Percentiles rank a stretch among this genome's conserved stretches.
phyloP scores from a whole-genome alignment of 2,113 vertebrate genomes.

The Sphaerodactylus townsendi region DNA sequence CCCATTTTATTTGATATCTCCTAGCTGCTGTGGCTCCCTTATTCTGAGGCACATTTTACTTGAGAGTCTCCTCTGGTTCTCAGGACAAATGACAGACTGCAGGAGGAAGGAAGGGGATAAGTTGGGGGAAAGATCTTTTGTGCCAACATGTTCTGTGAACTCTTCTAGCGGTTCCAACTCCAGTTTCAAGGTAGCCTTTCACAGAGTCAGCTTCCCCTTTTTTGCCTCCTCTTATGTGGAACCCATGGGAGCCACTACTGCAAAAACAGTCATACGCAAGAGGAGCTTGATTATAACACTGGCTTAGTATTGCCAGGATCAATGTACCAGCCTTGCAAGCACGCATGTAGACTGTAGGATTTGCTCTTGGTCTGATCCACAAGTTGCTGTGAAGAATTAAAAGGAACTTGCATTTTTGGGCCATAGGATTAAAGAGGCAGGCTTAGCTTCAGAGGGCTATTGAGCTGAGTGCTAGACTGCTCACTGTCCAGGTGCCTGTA shows the following conservation, averaged over 20 bases:
- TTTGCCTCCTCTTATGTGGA: background rate
- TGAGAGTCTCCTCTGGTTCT: no score
- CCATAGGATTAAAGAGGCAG: background rate
- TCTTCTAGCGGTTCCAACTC: no score
- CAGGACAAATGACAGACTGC: no score
- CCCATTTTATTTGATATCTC: no score
- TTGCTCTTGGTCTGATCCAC: background rate
- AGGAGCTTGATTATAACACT: background rate
- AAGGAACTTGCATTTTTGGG: background rate
- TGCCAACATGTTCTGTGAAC: no score
- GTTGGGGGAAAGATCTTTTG: no score
- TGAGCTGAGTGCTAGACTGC: background rate
- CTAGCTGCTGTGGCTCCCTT: no score
- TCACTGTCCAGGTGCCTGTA: background rate
- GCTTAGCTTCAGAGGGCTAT: background rate
- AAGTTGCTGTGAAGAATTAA: background rate
- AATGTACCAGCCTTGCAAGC: background rate
- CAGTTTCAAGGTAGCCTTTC: background rate
- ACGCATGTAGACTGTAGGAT: background rate
- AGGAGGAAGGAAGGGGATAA: no score
- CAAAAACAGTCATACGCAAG: background rate
- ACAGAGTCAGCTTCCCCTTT: background rate
- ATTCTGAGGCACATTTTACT: no score
- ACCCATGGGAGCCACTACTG: background rate
- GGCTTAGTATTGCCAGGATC: background rate